These are phyloP conservation scores for Lycocerus yunnanus DNA, from an alignment of 2,888 invertebrate genomes.

Conservation along the genomic window DNA sequence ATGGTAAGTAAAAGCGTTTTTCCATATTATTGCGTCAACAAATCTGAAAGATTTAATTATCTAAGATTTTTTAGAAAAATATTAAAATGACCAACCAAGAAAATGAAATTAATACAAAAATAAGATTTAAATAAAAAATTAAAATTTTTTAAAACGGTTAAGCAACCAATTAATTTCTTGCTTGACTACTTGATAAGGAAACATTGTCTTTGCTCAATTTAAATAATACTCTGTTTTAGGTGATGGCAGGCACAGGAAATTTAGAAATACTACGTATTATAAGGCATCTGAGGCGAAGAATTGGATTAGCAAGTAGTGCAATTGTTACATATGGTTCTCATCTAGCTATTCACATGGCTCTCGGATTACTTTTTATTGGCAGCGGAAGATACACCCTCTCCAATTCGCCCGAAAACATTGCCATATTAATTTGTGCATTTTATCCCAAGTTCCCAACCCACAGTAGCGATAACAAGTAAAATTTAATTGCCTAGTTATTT, in stretches of 20 bases:
- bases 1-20: constrained; percentile 62
- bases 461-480: constrained; percentile 91
- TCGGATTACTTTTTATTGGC: constrained; percentile 92
- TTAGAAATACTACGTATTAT: constrained; percentile 80
- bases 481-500: background rate
- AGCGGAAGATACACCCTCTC: constrained; percentile 87
- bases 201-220: background rate
- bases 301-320: constrained; percentile 70
- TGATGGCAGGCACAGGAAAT: constrained; percentile 96
- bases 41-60: no score
- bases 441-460: constrained; percentile 97
- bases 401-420: constrained; percentile 83
- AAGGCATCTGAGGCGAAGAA: constrained; percentile 80
- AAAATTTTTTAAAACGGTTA: no score
- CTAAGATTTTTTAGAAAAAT: no score
- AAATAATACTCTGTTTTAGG: constrained; percentile 55
- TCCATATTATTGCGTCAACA: background rate
- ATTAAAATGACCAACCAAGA: no score
- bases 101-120: no score
- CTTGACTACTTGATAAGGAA: no score
- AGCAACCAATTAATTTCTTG: no score
- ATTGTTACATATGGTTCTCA: constrained; percentile 88
- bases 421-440: constrained; percentile 89
- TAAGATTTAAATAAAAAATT: no score
- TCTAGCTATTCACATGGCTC: constrained; percentile 93